Base-by-base conservation (phyloP, 2,888 invertebrate species). In the Endomychus coccineus region DNA sequence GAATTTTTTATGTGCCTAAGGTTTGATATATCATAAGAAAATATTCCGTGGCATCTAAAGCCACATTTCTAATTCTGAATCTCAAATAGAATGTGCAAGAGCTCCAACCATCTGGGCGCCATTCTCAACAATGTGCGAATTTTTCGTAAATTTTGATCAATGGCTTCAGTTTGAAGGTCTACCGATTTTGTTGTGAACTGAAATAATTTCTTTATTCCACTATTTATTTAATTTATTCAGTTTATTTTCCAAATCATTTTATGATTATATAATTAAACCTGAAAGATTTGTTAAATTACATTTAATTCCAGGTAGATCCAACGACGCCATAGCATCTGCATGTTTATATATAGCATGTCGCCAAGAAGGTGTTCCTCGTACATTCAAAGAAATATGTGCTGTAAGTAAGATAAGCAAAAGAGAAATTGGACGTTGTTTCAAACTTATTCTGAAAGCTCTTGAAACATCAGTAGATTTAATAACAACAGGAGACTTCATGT, bases 401-500 rank as follows among this genome's bases (percentile, higher is more conserved):
- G 94, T 97, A 32, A 96, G 96, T 59, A 94, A 92, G 71, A 92
- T 98, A 39, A 95, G 96, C 56, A 98, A 98, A 70, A 95, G 97
- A 57, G 98, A 99, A 71, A 98, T 98, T 40, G 98, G 98, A 1
- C 72, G 96, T 48, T 97, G 97, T 62, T 99, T 98, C 67, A 97
- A 97, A 59, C 67, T 97, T 24, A 98, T 98, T 41, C 70, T 97
- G 22, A 95, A 95, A 63, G 94, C 91, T 0, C 69, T 98, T 33
- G 94, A 96, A 63, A 98, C 97, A 0, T 95, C 89, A 17, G 94
- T 98, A 4, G 95, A 96, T 60, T 78, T 95, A 14, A 97, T 98
- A 40, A 98, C 96, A 0, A 97, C 96, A 1, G 95, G 91, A 1
- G 98, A 99, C 62, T 98, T 98, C 64, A 98, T 99, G 97, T 95